These are phyloP conservation scores for Teleopsis dalmanni DNA, from an alignment of 1,140 invertebrate genomes.

Conservation along the genomic window DNA sequence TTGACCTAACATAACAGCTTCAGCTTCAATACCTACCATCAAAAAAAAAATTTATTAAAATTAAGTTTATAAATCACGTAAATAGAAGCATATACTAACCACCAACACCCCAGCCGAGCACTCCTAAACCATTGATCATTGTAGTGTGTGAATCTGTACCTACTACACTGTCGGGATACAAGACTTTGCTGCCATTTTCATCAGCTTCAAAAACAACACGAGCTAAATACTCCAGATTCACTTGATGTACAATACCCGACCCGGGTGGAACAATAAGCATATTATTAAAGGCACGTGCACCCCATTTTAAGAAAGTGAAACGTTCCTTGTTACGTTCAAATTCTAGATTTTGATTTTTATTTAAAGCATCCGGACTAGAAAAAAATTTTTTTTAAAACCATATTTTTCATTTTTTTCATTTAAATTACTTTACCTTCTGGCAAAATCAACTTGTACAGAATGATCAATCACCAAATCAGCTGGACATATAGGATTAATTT, in stretches of 20 bases:
- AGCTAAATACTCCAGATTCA: slow-evolving; percentile 93
- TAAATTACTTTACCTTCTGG: slow-evolving; percentile 60
- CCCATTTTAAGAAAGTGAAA: slow-evolving; percentile 97
- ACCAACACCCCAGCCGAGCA: slow-evolving; percentile 64
- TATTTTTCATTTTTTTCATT: slow-evolving; percentile 3
- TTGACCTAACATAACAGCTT: slow-evolving; percentile 90
- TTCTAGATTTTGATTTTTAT: slow-evolving; percentile 92
- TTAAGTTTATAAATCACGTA: not conserved
- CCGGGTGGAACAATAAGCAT: slow-evolving; percentile 97
- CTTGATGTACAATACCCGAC: slow-evolving; percentile 97
- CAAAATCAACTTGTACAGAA: slow-evolving; percentile 94
- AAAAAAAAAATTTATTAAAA: slow-evolving; percentile 4
- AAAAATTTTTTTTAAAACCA: not conserved
- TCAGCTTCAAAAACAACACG: slow-evolving; percentile 79
- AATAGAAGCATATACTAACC: slow-evolving; percentile 13
- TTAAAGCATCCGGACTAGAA: slow-evolving; percentile 73
- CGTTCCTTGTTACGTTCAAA: slow-evolving; percentile 95
- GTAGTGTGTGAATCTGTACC: slow-evolving; percentile 98
- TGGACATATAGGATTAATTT: slow-evolving; percentile 95
- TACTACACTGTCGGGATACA: slow-evolving; percentile 96
- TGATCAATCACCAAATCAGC: slow-evolving; percentile 98
- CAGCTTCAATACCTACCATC: slow-evolving; percentile 70
- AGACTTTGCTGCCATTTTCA: slow-evolving; percentile 32
- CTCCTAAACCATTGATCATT: slow-evolving; percentile 92
- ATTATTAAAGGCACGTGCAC: slow-evolving; percentile 88